phyloP scores from a whole-genome alignment of 1,140 invertebrate genomes.

The Berghia stephanieae region DNA sequence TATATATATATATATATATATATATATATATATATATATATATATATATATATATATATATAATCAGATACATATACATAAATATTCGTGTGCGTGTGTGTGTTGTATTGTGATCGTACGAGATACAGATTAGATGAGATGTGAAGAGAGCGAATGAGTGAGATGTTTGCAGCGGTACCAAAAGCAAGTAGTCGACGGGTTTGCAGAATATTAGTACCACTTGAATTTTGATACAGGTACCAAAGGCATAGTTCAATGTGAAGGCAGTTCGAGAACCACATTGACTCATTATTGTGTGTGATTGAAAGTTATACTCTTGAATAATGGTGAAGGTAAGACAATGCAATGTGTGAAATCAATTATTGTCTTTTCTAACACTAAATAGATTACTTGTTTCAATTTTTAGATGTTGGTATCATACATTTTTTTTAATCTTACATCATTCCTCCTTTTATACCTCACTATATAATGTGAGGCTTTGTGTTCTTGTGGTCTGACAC shows the following conservation, averaged over 20 bases:
- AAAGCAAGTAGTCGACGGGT: not conserved
- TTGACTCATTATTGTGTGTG: too few relatives aligned
- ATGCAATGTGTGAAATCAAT: too few relatives aligned
- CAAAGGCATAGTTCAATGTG: not conserved
- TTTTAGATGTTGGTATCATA: too few relatives aligned
- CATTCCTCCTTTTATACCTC: too few relatives aligned
- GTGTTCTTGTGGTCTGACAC: too few relatives aligned
- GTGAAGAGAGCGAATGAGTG: too few relatives aligned
- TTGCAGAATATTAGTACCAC: not conserved
- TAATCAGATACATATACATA: not conserved
- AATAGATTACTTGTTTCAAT: too few relatives aligned
- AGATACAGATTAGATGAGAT: not conserved
- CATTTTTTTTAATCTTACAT: too few relatives aligned
- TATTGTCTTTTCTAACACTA: too few relatives aligned
- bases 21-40: not conserved
- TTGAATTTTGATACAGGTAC: not conserved
- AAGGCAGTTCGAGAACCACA: not conserved
- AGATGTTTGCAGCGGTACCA: not conserved
- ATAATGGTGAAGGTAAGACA: too few relatives aligned
- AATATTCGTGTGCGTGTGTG: not conserved
- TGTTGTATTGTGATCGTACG: not conserved
- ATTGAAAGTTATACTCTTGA: too few relatives aligned
- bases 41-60: slow-evolving; percentile 4
- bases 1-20: slow-evolving; percentile 2
- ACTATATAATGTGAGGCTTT: too few relatives aligned